Conservation (phyloP, 2,888 invertebrate species). For the Acleris laterana region DNA sequence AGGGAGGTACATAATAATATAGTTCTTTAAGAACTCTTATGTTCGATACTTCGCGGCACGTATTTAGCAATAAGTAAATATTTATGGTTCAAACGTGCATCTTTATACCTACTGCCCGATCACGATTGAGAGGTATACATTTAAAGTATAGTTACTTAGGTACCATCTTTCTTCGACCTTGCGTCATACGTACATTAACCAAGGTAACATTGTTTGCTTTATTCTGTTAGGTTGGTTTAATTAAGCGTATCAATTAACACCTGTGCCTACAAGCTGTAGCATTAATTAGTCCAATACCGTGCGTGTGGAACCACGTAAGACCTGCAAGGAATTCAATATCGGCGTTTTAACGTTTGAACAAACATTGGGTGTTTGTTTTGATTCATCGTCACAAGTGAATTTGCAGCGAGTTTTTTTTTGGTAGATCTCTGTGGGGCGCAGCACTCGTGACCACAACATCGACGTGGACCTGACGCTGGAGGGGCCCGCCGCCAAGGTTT, state of each 20-base stretch:
- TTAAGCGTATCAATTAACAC: slow-evolving; percentile 59
- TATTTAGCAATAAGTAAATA: slow-evolving; percentile 8
- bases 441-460: slow-evolving; percentile 93
- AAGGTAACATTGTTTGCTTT: slow-evolving; percentile 46
- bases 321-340: not conserved
- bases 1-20: not conserved
- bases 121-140: not conserved
- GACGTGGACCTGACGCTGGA: slow-evolving; percentile 97
- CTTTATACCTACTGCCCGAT: not conserved
- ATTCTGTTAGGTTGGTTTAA: slow-evolving; percentile 52
- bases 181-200: slow-evolving; percentile 36
- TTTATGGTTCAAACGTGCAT: slow-evolving; percentile 12
- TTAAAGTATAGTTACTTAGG: slow-evolving; percentile 6
- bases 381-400: not conserved
- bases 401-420: not conserved
- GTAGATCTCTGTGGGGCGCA: slow-evolving; percentile 95
- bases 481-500: slow-evolving; percentile 97
- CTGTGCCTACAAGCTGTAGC: slow-evolving; percentile 49
- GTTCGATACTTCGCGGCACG: slow-evolving; percentile 8
- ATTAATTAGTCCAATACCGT: slow-evolving; percentile 46
- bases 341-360: not conserved
- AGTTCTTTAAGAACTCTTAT: not conserved
- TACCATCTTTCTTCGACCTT: slow-evolving; percentile 43
- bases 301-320: slow-evolving; percentile 8
- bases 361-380: not conserved